Percentiles rank a stretch among this genome's conserved stretches.
Conservation (phyloP, 2,888 invertebrate species). For the Conchocele bisecta region DNA sequence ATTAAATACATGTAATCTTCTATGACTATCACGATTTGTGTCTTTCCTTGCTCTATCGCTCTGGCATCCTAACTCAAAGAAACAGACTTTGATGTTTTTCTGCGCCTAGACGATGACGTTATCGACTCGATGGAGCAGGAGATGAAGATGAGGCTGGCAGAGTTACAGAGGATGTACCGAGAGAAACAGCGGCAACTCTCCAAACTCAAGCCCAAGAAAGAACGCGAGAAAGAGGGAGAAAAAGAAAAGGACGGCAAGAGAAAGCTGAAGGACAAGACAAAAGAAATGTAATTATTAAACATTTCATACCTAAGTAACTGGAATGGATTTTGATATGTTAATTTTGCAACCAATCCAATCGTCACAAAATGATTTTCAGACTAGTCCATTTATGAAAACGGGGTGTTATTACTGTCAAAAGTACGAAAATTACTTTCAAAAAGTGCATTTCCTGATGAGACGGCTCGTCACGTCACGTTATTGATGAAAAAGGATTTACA, state of each 20-base stretch:
- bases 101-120: slow-evolving; percentile 71
- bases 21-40: slow-evolving; percentile 1
- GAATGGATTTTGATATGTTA: no score
- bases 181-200: slow-evolving; percentile 92
- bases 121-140: slow-evolving; percentile 86
- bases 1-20: no score
- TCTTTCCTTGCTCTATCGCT: slow-evolving; percentile 37
- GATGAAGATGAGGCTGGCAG: slow-evolving; percentile 91
- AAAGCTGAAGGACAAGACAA: slow-evolving; percentile 13
- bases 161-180: slow-evolving; percentile 90
- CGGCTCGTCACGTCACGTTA: no score
- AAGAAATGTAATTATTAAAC: slow-evolving; percentile 2
- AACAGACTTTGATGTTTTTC: slow-evolving; percentile 75
- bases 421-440: no score
- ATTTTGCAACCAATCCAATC: no score
- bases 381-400: no score
- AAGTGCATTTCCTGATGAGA: no score
- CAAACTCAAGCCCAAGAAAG: slow-evolving; percentile 82
- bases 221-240: slow-evolving; percentile 44
- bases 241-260: slow-evolving; percentile 11
- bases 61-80: slow-evolving; percentile 71
- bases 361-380: no score
- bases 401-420: no score
- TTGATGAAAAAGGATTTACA: no score
- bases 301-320: no score